phyloP scores from a whole-genome alignment of 2,797 vertebrate species.

The Harpagifer antarcticus region DNA sequence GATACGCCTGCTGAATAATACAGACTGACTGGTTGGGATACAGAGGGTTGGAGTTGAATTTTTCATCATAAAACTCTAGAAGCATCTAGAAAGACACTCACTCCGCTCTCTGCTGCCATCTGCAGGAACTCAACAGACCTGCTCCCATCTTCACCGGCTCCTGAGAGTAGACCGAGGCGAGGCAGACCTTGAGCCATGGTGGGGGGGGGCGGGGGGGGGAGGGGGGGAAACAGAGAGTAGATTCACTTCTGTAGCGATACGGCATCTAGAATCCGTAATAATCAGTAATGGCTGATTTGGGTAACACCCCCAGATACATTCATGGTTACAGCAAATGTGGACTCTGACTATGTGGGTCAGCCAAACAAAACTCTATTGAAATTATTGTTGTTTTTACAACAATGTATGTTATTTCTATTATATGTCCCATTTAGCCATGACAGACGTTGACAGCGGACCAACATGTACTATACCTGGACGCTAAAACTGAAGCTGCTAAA shows the following conservation, averaged over 20 bases:
- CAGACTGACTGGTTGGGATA: background rate
- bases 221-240: background rate
- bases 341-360: too few relatives aligned
- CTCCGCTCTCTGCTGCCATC: constrained; percentile 89
- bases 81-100: constrained; percentile 77
- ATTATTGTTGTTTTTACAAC: too few relatives aligned
- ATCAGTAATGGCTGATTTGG: too few relatives aligned
- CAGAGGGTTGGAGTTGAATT: background rate
- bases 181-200: constrained; percentile 96
- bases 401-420: too few relatives aligned
- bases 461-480: too few relatives aligned
- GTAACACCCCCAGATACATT: too few relatives aligned
- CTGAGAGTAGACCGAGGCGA: constrained; percentile 89
- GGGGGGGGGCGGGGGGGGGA: constrained; percentile 11
- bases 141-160: constrained; percentile 76
- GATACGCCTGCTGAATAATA: background rate
- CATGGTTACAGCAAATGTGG: too few relatives aligned
- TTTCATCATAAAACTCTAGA: constrained; percentile 44
- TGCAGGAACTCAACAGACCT: constrained; percentile 88
- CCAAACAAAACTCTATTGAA: too few relatives aligned
- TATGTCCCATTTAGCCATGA: too few relatives aligned
- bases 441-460: too few relatives aligned
- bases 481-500: too few relatives aligned
- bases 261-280: too few relatives aligned
- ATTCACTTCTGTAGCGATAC: background rate